Evolutionary conservation across 2,888 invertebrate species (phyloP), one percentile per base, ranked within the genome.

Genomic region (Tenthredo mesomela): DNA sequence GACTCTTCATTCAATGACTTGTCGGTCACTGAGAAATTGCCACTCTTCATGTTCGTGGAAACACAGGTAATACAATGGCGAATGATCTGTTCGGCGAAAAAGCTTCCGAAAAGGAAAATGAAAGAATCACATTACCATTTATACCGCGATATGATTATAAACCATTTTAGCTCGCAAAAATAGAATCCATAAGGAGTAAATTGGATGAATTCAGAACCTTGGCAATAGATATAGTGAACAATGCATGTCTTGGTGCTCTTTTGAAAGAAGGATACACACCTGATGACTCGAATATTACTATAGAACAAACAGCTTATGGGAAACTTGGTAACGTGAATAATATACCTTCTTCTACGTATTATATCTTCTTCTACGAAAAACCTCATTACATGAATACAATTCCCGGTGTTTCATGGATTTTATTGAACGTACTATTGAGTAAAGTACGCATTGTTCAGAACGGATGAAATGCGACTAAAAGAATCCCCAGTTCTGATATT

Each of bases 241-340:
- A 96, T 80, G 96, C 97, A 0, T 98, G 98, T 89, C 95, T 97
- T 84, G 95, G 95, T 0, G 96, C 97, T 0, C 94, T 98, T 1
- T 94, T 96, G 71, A 95, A 95, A 4, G 96, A 96, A 88, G 98
- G 98, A 0, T 98, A 97, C 91, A 96, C 96, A 1, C 96, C 96
- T 9, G 97, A 97, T 89, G 97, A 98, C 90, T 93, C 95, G 43
- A 95, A 95, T 84, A 89, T 92, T 50, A 91, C 89, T 3, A 88
- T 92, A 58, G 91, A 91, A 80, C 92, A 92, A 85, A 92, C 92
- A 5, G 89, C 90, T 4, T 88, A 88, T 70, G 92, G 90, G 54
- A 91, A 90, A 87, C 87, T 91, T 10, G 89, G 92, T 91, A 90
- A 84, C 9, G 65, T 15, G 37, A 18, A 84, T 82, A 29, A 67